Base-by-base conservation (phyloP, 2,888 invertebrate species). In the Linnaemya vulpina region DNA sequence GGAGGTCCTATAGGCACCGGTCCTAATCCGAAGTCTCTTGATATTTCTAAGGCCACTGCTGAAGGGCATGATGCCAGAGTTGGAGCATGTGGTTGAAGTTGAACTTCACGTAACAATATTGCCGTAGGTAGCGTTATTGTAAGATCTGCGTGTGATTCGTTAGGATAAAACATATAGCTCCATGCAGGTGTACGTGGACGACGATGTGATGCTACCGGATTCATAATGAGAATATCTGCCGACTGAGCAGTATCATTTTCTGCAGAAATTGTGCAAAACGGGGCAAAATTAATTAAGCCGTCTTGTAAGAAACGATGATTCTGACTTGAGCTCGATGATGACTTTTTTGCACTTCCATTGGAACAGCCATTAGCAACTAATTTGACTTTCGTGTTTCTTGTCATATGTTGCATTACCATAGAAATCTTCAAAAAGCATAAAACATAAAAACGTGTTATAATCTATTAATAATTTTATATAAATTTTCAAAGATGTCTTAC, bases 121-220 rank as follows among this genome's bases (percentile, higher is more conserved):
- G 98, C 97, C 91, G 97, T 97, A 0, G 98, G 98, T 88, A 98
- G 93, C 25, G 96, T 95, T 71, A 98, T 94, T 7, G 96, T 96
- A 60, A 98, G 94, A 91, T 98, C 98, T 0, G 98, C 96, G 93
- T 96, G 97, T 51, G 96, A 96, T 93, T 98, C 97, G 88, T 95
- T 95, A 40, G 97, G 97, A 93, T 97, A 98, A 93, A 98, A 98
- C 93, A 98, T 97, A 93, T 98, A 98, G 40, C 97, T 96, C 98
- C 98, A 98, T n/a, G 98, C 96, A 5, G 98, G 96, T 1, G 97
- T 96, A 82, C 98, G 94, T 25, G 97, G 96, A 53, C 98, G 94
- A 55, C 97, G 94, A 89, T 97, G 96, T 3, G 97, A 96, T 0
- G 97, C 96, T 87, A 94, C 94, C 1, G 95, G 94, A 71, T 96